Percentiles rank a stretch among this genome's conserved stretches.
These are phyloP conservation scores for Eurosta solidaginis DNA, from an alignment of 1,140 invertebrate species.

Conservation along the genomic window DNA sequence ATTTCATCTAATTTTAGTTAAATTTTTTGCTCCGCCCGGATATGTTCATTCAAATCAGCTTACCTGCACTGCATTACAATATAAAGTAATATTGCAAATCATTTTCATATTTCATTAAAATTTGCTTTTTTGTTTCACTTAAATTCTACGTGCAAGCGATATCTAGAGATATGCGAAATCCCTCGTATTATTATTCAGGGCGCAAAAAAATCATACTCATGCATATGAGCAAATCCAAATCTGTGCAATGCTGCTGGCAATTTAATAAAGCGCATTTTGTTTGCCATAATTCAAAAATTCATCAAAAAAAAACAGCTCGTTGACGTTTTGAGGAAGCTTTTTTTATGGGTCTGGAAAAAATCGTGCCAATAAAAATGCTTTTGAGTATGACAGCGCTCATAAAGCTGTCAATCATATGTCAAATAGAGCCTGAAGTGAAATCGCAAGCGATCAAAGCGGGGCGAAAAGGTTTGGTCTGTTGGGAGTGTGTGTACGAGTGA, in stretches of 20 bases:
- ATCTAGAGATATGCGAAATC: background rate
- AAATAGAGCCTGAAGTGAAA: background rate
- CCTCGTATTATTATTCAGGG: background rate
- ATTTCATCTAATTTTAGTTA: background rate
- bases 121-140: background rate
- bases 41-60: slow-evolving; percentile 4
- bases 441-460: background rate
- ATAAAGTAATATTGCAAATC: background rate
- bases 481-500: background rate
- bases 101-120: no score
- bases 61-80: background rate
- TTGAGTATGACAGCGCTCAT: slow-evolving; percentile 22
- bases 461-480: background rate
- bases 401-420: slow-evolving; percentile 18
- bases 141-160: slow-evolving; percentile 10
- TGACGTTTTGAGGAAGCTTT: slow-evolving; percentile 18
- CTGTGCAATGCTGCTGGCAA: background rate
- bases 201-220: background rate
- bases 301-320: background rate
- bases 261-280: slow-evolving; percentile 18
- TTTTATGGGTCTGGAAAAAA: background rate
- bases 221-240: background rate
- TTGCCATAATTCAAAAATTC: slow-evolving; percentile 3
- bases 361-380: slow-evolving; percentile 25
- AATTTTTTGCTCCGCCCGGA: background rate